A percentile compares a stretch with the other conserved stretches of the same genome.
phyloP scores from a whole-genome alignment of 2,797 vertebrate genomes.

The Dendrocincla fuliginosa region DNA sequence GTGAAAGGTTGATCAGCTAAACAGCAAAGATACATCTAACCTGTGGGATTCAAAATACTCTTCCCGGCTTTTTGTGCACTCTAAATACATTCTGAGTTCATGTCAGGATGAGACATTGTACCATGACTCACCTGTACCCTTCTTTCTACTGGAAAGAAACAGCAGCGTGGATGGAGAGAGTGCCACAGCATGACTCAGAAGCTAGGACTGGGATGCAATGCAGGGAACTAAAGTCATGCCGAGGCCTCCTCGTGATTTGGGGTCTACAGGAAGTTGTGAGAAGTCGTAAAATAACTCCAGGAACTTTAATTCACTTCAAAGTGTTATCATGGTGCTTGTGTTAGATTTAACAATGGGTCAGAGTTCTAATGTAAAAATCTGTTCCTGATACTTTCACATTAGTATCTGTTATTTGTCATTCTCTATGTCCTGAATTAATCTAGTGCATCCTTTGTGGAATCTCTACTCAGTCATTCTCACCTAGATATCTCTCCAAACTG shows the following conservation, averaged over 20 bases:
- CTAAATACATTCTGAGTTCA: background rate
- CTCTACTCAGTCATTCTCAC: background rate
- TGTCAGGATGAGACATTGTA: background rate
- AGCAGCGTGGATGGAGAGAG: background rate
- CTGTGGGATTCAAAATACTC: background rate
- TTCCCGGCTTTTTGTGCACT: background rate
- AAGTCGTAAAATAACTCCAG: background rate
- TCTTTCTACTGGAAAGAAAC: background rate
- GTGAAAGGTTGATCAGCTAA: background rate
- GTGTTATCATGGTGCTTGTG: background rate
- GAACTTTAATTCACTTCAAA: background rate
- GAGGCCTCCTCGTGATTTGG: background rate
- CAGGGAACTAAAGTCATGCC: background rate
- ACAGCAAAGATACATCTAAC: background rate
- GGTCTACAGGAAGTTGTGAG: background rate
- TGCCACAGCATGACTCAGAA: background rate
- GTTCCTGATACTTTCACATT: background rate
- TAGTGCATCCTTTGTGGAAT: background rate
- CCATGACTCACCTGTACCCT: background rate
- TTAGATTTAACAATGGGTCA: background rate
- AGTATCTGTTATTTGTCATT: background rate
- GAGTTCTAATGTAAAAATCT: background rate
- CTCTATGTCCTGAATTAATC: background rate
- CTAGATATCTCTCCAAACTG: background rate
- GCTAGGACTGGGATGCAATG: background rate